These are phyloP conservation scores for Aphaenogaster ashmeadi DNA, from an alignment of 1,140 invertebrate species.

Conservation along the genomic window DNA sequence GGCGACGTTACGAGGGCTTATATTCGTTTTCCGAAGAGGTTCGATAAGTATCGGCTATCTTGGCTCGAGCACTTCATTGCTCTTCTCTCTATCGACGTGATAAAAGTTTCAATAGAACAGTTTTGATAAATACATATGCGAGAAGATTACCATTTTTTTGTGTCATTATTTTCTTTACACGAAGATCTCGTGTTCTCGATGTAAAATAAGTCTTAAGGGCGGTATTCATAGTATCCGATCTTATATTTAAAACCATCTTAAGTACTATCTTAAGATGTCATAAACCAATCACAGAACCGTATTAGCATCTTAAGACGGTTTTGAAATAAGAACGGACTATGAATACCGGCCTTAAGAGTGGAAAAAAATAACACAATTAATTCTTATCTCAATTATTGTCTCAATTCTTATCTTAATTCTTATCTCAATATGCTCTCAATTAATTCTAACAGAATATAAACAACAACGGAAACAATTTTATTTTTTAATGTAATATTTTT, in stretches of 20 bases:
- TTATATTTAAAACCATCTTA: too few species aligned
- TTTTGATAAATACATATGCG: neutral
- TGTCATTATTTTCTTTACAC: neutral
- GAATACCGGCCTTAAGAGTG: too few species aligned
- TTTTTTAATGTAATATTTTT: neutral
- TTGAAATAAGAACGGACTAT: too few species aligned
- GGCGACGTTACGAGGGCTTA: constrained; percentile 67
- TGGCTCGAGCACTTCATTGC: neutral
- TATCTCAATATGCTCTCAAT: neutral
- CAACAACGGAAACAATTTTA: neutral
- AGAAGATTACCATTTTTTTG: constrained; percentile 19
- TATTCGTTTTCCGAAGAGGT: constrained; percentile 18
- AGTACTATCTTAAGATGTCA: too few species aligned
- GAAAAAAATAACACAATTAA: neutral
- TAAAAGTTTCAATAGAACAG: neutral
- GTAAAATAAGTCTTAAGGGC: neutral
- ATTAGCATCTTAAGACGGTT: too few species aligned
- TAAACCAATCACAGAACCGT: too few species aligned
- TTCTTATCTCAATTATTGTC: neutral
- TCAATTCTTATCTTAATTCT: neutral
- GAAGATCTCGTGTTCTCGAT: neutral
- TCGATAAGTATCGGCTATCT: constrained; percentile 40
- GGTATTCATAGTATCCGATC: too few species aligned
- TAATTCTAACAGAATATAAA: neutral
- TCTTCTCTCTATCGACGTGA: neutral